A percentile compares a stretch with the other conserved stretches of the same genome.
These are phyloP conservation scores for Siphlonurus alternatus DNA, from an alignment of 2,888 invertebrate genomes.

Conservation along the genomic window DNA sequence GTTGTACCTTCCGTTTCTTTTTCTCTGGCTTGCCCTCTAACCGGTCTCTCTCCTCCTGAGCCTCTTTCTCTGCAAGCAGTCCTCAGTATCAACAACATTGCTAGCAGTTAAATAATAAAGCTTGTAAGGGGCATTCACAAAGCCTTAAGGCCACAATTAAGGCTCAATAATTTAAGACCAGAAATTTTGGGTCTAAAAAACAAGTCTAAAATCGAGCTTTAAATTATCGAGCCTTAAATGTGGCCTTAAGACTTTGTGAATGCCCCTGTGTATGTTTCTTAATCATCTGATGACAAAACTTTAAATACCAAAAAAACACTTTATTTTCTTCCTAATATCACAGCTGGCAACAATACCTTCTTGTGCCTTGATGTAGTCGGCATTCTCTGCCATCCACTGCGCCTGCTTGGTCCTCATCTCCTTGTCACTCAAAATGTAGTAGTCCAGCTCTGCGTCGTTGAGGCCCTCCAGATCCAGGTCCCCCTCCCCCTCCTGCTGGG, in stretches of 20 bases:
- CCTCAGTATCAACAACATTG: not conserved
- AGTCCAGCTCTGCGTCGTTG: constrained; percentile 81
- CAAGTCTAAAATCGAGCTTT: too few relatives aligned
- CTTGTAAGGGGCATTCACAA: too few relatives aligned
- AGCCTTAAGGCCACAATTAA: too few relatives aligned
- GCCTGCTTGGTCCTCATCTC: constrained; percentile 67
- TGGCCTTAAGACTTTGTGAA: too few relatives aligned
- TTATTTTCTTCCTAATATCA: constrained; percentile 16
- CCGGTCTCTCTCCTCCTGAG: constrained; percentile 55
- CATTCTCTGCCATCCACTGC: constrained; percentile 80
- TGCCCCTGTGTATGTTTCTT: too few relatives aligned
- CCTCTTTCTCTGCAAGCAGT: constrained; percentile 54
- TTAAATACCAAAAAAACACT: not conserved
- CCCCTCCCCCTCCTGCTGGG: constrained; percentile 20
- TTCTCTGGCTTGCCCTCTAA: constrained; percentile 79
- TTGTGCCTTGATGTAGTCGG: constrained; percentile 67
- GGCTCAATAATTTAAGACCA: too few relatives aligned
- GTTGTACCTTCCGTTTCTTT: constrained; percentile 39
- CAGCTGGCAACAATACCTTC: too few relatives aligned
- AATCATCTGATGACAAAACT: too few relatives aligned
- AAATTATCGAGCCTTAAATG: too few relatives aligned
- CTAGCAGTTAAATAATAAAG: too few relatives aligned
- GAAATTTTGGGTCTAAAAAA: too few relatives aligned
- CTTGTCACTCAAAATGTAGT: constrained; percentile 63
- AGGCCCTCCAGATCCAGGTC: constrained; percentile 56